These are phyloP conservation scores for Stenopsyche tienmushanensis DNA, from an alignment of 1,140 invertebrate species.

Conservation along the genomic window DNA sequence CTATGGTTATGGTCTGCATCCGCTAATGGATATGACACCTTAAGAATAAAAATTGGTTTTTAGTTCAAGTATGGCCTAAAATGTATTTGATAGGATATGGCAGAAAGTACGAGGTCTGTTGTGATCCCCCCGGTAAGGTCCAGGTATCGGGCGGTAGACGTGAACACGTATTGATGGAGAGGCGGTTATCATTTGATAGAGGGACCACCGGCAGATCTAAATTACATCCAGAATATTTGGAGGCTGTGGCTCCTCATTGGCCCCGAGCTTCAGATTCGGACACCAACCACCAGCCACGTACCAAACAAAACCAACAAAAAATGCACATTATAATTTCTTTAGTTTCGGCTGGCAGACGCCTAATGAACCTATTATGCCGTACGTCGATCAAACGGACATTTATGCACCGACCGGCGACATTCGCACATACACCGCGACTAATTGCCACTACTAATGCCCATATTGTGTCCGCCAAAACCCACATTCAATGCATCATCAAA, in stretches of 20 bases:
- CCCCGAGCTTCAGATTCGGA: background rate
- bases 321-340: conserved; percentile 6
- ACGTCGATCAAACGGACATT: too few relatives aligned
- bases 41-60: background rate
- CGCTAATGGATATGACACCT: too few relatives aligned
- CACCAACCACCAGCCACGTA: too few relatives aligned
- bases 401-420: background rate
- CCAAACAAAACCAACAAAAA: background rate
- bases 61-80: background rate
- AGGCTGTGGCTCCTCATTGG: background rate
- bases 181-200: conserved; percentile 41
- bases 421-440: background rate
- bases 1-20: background rate
- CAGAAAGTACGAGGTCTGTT: background rate
- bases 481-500: too few relatives aligned
- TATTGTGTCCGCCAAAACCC: too few relatives aligned
- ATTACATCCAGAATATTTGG: conserved; percentile 20
- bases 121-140: background rate
- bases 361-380: conserved; percentile 23
- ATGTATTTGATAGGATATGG: background rate
- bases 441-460: background rate
- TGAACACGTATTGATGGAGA: conserved; percentile 30
- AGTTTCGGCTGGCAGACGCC: conserved; percentile 1
- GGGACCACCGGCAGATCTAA: conserved; percentile 37
- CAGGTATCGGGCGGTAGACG: conserved; percentile 30